Percentiles rank a stretch among this genome's conserved stretches.
Evolutionary conservation across 2,888 invertebrate species (phyloP).

Genomic region (Cerceris ruficornis): DNA sequence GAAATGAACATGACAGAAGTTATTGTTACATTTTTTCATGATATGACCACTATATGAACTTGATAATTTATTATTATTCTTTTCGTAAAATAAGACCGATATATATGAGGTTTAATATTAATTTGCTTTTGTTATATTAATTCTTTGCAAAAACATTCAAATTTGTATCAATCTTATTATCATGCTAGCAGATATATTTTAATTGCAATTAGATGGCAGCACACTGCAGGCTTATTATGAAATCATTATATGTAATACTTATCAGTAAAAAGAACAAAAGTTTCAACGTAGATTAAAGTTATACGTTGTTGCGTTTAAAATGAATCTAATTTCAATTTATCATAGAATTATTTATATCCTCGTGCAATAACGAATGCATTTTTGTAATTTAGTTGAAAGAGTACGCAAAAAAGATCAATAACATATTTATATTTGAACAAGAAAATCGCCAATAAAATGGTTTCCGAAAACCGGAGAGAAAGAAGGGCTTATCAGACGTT

Average conservation of each 20-base stretch:
- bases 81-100: too few species aligned
- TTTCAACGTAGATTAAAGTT: not conserved
- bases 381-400: not conserved
- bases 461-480: not conserved
- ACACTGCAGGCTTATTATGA: slow-evolving; percentile 1
- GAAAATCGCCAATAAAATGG: not conserved
- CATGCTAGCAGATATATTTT: not conserved
- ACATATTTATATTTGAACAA: not conserved
- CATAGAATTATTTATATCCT: too few species aligned
- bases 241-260: not conserved
- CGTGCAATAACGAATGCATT: not conserved
- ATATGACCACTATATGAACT: too few species aligned
- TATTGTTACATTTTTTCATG: too few species aligned
- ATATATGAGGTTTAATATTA: not conserved
- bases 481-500: slow-evolving; percentile 14
- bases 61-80: too few species aligned
- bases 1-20: too few species aligned
- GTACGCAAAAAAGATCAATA: too few species aligned
- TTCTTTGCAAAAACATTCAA: slow-evolving; percentile 9
- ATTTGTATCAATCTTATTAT: not conserved
- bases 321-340: too few species aligned
- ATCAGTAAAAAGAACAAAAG: not conserved
- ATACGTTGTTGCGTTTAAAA: not conserved
- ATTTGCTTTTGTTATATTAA: not conserved
- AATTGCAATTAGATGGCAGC: slow-evolving; percentile 40